Percentiles rank a stretch among this genome's conserved stretches.
These are phyloP conservation scores for Leptoteleia sp. DNA, from an alignment of 1,140 invertebrate genomes.

Conservation along the genomic window DNA sequence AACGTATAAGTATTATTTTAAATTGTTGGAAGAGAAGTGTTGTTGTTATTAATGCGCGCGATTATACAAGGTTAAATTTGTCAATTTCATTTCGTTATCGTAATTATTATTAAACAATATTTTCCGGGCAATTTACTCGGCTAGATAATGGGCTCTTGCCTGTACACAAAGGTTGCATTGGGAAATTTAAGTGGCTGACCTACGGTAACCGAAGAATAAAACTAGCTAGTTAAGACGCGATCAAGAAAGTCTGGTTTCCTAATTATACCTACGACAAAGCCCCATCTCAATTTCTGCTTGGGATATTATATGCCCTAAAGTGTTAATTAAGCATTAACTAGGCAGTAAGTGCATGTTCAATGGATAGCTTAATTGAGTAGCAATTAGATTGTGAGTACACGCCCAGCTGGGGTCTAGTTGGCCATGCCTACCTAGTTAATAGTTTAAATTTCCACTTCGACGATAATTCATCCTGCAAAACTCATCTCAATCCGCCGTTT, in stretches of 20 bases:
- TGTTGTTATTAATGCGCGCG: no score
- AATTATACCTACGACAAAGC: constrained; percentile 38
- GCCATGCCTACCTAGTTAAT: constrained; percentile 40
- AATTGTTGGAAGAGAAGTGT: background rate
- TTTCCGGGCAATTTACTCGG: no score
- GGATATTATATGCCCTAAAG: constrained; percentile 58
- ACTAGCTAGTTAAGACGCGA: constrained; percentile 20
- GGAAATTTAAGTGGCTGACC: background rate
- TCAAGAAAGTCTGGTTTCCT: constrained; percentile 29
- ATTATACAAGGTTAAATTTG: no score
- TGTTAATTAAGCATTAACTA: constrained; percentile 61
- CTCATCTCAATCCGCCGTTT: constrained; percentile 13
- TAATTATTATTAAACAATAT: no score
- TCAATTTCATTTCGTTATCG: no score
- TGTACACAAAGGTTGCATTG: no score
- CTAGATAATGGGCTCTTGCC: no score
- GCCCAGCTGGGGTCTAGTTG: constrained; percentile 40
- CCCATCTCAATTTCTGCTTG: constrained; percentile 53
- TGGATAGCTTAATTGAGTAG: constrained; percentile 59
- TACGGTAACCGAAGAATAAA: constrained; percentile 8
- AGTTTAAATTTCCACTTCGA: constrained; percentile 49
- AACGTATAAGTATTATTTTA: constrained; percentile 8
- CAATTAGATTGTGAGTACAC: constrained; percentile 59
- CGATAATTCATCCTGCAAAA: constrained; percentile 39
- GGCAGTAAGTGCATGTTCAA: constrained; percentile 55